Conservation (phyloP, 2,797 vertebrate species). For the Phataginus tricuspis region DNA sequence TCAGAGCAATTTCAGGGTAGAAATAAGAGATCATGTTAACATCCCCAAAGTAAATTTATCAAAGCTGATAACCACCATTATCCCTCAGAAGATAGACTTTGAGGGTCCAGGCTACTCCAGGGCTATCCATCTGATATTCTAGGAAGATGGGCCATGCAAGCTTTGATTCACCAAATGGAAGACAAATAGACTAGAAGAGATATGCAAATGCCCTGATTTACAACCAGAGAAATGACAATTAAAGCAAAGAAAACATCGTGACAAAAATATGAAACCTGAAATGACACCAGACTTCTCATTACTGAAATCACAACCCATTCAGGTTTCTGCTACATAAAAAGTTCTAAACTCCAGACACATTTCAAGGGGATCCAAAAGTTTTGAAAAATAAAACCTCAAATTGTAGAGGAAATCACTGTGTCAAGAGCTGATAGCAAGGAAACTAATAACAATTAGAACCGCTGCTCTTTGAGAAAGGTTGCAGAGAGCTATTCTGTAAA, state of each 20-base stretch:
- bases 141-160: neutral
- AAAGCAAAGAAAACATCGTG: neutral
- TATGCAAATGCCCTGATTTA: neutral
- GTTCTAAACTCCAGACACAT: neutral
- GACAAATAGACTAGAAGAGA: neutral
- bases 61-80: neutral
- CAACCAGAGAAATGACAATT: neutral
- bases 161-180: neutral
- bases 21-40: slow-evolving; percentile 41
- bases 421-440: neutral
- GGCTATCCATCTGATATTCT: neutral
- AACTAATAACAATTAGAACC: slow-evolving; percentile 13
- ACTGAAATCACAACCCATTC: neutral
- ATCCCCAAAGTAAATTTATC: slow-evolving; percentile 20
- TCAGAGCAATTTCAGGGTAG: slow-evolving; percentile 52
- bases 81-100: neutral
- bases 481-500: neutral
- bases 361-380: neutral
- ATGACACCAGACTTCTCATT: neutral
- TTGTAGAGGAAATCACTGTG: neutral
- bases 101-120: neutral
- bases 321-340: neutral
- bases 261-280: neutral
- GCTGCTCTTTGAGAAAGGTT: slow-evolving; percentile 16
- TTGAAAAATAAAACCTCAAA: neutral